phyloP scores from a whole-genome alignment of 2,797 vertebrate genomes.

The Apodemus agrarius region DNA sequence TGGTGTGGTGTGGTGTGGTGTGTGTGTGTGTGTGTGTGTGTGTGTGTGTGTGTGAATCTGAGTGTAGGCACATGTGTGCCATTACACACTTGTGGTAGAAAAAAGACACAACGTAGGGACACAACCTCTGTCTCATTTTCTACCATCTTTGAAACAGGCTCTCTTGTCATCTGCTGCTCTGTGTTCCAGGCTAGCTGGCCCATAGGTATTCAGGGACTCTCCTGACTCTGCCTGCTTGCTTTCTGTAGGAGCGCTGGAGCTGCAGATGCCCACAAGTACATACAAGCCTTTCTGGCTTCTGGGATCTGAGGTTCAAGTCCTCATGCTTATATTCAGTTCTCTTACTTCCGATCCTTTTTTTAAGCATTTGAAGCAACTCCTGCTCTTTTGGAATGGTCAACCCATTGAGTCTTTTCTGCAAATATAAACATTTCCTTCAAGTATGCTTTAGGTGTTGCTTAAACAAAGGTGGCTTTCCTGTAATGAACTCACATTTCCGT shows the following conservation, averaged over 20 bases:
- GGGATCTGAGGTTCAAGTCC: not conserved
- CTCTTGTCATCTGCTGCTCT: not conserved
- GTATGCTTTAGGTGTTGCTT: not conserved
- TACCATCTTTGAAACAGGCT: not conserved
- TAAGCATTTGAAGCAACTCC: not conserved
- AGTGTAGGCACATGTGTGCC: too few relatives aligned
- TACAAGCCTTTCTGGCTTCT: not conserved
- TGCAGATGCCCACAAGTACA: not conserved
- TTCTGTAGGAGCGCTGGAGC: not conserved
- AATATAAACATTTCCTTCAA: not conserved
- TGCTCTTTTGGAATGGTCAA: not conserved
- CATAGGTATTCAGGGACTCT: not conserved
- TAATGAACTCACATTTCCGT: not conserved
- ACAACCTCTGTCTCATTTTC: too few relatives aligned
- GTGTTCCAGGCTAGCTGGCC: too few relatives aligned
- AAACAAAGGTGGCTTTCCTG: too few relatives aligned
- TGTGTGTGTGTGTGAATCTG: too few relatives aligned
- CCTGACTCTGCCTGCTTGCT: not conserved
- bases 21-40: too few relatives aligned
- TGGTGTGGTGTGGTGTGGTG: too few relatives aligned
- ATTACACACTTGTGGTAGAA: not conserved
- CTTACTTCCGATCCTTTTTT: not conserved
- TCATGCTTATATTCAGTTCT: not conserved
- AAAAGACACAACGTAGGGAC: not conserved
- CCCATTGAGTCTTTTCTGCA: not conserved